Percentiles rank a stretch among this genome's conserved stretches.
Conservation (phyloP, 2,888 invertebrate species). For the Conops quadrifasciatus region DNA sequence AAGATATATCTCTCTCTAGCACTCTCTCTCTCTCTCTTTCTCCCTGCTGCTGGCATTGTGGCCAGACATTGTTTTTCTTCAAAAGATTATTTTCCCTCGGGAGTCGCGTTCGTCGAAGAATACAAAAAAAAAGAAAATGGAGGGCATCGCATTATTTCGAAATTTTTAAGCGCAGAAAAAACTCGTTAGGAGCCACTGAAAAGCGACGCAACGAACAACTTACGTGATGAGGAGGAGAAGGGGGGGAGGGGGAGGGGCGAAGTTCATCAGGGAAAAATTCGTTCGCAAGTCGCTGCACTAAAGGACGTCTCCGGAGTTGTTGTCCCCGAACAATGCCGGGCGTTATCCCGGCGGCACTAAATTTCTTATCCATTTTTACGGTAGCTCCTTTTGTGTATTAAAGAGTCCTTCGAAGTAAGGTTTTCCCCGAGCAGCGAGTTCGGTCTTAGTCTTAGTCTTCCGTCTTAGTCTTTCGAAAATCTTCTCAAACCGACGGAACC, state of each 20-base stretch:
- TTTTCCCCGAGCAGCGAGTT: not conserved
- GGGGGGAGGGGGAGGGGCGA: not conserved
- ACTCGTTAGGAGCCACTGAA: not conserved
- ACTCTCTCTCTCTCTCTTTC: not conserved
- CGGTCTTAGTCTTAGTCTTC: not conserved
- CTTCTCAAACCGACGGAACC: not conserved
- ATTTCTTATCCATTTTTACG: too few relatives aligned
- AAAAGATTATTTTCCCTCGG: not conserved
- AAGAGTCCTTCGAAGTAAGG: conserved; percentile 4
- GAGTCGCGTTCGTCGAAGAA: not conserved
- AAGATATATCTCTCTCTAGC: not conserved
- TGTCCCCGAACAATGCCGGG: too few relatives aligned
- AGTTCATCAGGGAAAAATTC: not conserved
- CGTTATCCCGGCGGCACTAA: too few relatives aligned
- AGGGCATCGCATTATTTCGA: not conserved
- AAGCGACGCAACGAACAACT: not conserved
- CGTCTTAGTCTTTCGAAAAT: too few relatives aligned
- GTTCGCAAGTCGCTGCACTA: not conserved
- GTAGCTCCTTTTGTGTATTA: too few relatives aligned
- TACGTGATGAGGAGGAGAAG: not conserved
- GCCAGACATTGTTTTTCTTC: conserved; percentile 2
- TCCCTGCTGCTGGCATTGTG: not conserved
- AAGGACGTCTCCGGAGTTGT: not conserved
- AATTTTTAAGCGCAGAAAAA: not conserved
- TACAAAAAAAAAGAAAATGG: not conserved